These are phyloP conservation scores for Lepidochrysops patricia DNA, from an alignment of 2,888 invertebrate species.

Conservation along the genomic window DNA sequence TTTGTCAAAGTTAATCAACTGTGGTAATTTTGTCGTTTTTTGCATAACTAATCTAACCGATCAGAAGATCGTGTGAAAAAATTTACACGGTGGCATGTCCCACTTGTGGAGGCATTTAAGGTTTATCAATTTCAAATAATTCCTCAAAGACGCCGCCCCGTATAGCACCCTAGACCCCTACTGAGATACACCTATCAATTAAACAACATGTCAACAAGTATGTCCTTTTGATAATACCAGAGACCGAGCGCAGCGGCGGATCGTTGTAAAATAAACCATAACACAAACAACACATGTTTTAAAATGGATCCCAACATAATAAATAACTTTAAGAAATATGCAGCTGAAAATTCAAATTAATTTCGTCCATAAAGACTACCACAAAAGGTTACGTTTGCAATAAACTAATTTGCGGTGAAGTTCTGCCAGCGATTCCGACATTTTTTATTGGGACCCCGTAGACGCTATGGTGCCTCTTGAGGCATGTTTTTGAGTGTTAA, in stretches of 20 bases:
- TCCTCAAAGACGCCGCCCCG: constrained; percentile 65
- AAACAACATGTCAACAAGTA: constrained; percentile 75
- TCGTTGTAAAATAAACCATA: constrained; percentile 54
- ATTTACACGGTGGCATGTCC: constrained; percentile 67
- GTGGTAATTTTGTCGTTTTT: background rate
- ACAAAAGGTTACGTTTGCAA: constrained; percentile 4
- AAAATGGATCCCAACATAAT: constrained; percentile 38
- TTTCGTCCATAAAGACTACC: constrained; percentile 5
- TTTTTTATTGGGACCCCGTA: constrained; percentile 59
- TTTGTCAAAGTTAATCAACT: background rate
- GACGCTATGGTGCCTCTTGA: constrained; percentile 71
- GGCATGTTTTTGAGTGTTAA: constrained; percentile 72
- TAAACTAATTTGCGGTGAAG: constrained; percentile 32
- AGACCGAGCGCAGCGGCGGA: constrained; percentile 36
- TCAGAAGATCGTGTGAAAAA: constrained; percentile 31
- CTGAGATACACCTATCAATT: constrained; percentile 72
- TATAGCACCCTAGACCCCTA: constrained; percentile 61
- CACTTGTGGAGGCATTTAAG: constrained; percentile 64
- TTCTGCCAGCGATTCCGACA: constrained; percentile 62
- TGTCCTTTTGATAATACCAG: constrained; percentile 63
- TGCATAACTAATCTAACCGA: constrained; percentile 2
- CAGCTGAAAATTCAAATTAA: background rate
- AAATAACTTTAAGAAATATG: constrained; percentile 24
- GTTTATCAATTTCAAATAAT: constrained; percentile 71
- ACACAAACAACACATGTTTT: constrained; percentile 46